Evolutionary conservation across 2,113 vertebrate genomes (phyloP).

Genomic region (Odocoileus hemionus): DNA sequence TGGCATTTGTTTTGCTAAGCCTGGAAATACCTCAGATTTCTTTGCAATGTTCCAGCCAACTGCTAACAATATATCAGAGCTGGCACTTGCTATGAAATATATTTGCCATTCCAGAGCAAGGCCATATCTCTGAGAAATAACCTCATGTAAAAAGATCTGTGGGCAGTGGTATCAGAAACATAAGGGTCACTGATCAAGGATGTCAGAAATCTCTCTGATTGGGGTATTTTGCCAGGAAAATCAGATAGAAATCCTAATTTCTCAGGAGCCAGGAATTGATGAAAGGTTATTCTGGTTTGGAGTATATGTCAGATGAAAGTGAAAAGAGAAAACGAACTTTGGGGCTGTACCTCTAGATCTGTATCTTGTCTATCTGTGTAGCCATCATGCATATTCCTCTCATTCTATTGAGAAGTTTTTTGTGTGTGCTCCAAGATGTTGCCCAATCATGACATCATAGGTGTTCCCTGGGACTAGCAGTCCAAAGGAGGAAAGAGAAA

Average conservation of each 20-base stretch:
- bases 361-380: not conserved
- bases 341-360: not conserved
- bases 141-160: not conserved
- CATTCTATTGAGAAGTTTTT: not conserved
- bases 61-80: not conserved
- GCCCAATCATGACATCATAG: not conserved
- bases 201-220: not conserved
- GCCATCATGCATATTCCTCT: not conserved
- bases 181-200: not conserved
- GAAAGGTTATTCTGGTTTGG: not conserved
- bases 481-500: not conserved
- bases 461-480: not conserved
- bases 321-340: not conserved
- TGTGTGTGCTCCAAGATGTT: not conserved
- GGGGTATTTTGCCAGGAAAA: not conserved
- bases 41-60: conserved; percentile 21
- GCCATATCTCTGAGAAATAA: not conserved
- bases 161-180: not conserved
- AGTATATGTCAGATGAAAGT: not conserved
- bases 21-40: conserved; percentile 43
- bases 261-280: not conserved
- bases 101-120: conserved; percentile 25
- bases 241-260: not conserved
- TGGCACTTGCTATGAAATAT: conserved; percentile 17
- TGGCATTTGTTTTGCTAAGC: conserved; percentile 49